phyloP scores from a whole-genome alignment of 2,888 invertebrate species.

The Horisme vitalbata region DNA sequence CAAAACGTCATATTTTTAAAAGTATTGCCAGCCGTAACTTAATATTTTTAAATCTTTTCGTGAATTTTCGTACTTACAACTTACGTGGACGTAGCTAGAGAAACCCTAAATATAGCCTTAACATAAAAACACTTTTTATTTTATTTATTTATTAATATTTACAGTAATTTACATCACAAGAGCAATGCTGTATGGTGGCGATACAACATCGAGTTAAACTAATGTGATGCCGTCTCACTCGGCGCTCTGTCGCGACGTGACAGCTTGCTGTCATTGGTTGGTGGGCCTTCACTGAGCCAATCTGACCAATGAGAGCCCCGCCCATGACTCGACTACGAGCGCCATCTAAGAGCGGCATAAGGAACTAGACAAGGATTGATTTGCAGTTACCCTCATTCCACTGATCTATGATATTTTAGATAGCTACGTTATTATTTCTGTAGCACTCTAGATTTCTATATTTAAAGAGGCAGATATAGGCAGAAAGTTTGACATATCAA shows the following conservation, averaged over 20 bases:
- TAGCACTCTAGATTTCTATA: not conserved
- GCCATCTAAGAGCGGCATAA: slow-evolving; percentile 8
- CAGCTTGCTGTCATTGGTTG: not conserved
- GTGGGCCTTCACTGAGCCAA: not conserved
- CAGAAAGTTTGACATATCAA: not conserved
- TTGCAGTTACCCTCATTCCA: slow-evolving; percentile 3
- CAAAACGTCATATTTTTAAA: slow-evolving; percentile 51
- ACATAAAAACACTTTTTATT: slow-evolving; percentile 54
- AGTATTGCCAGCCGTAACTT: slow-evolving; percentile 50
- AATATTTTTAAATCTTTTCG: slow-evolving; percentile 39
- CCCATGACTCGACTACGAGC: not conserved
- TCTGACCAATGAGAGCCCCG: not conserved
- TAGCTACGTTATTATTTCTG: not conserved
- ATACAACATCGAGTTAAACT: slow-evolving; percentile 48
- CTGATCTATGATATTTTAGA: not conserved
- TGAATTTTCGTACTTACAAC: slow-evolving; percentile 68
- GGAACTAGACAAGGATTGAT: slow-evolving; percentile 16
- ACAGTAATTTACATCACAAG: slow-evolving; percentile 82
- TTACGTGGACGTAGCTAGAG: slow-evolving; percentile 52
- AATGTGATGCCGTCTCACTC: slow-evolving; percentile 43
- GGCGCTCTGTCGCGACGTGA: not conserved
- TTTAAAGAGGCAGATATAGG: not conserved
- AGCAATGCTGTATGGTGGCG: slow-evolving; percentile 61
- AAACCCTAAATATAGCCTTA: slow-evolving; percentile 57
- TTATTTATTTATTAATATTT: slow-evolving; percentile 60